Evolutionary conservation across 2,113 vertebrate species (phyloP).

Genomic region (Notothenia coriiceps): DNA sequence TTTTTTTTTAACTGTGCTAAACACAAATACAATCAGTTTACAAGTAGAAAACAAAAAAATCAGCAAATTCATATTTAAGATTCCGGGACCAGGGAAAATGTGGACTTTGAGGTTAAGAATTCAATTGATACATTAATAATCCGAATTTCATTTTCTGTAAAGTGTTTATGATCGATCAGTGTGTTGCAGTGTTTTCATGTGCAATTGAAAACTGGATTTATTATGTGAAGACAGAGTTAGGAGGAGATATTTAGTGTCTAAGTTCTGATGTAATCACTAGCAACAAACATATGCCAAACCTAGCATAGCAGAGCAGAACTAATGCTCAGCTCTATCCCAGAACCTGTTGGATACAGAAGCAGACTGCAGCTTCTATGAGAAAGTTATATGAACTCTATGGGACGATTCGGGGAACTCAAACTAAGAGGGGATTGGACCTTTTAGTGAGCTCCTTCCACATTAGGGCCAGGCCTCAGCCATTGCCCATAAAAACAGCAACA

Average conservation of each 20-base stretch:
- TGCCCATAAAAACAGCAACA: constrained; percentile 3
- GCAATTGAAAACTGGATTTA: background rate
- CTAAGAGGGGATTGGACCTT: background rate
- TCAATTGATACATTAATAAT: no score
- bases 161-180: background rate
- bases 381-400: background rate
- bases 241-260: background rate
- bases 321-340: background rate
- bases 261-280: background rate
- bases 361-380: background rate
- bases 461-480: background rate
- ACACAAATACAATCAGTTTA: no score
- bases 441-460: background rate
- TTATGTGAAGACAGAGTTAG: background rate
- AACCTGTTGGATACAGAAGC: background rate
- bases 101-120: no score
- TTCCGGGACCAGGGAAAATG: no score
- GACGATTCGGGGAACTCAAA: background rate
- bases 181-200: background rate
- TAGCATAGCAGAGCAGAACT: background rate
- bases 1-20: no score
- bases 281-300: background rate
- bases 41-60: no score
- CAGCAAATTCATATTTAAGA: no score
- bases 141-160: background rate